Percentiles rank a stretch among this genome's conserved stretches.
phyloP scores from a whole-genome alignment of 2,888 invertebrate species.

The Nipponacmea schrenckii region DNA sequence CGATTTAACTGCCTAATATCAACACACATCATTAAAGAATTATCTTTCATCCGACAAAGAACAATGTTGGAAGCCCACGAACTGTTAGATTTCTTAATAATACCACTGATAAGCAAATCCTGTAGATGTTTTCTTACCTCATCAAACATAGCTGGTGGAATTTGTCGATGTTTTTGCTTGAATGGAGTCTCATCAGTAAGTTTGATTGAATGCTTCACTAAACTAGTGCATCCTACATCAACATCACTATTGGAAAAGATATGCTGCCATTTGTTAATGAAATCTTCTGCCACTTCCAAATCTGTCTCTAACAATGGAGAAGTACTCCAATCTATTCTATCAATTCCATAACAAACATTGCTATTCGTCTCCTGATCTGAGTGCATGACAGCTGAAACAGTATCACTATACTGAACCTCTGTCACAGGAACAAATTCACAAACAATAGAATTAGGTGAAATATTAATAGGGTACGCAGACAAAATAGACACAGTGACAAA shows the following conservation, averaged over 20 bases:
- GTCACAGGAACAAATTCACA: no score
- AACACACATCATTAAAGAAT: not conserved
- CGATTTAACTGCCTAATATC: not conserved
- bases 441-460: no score
- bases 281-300: no score
- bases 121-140: constrained; percentile 30
- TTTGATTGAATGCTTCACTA: constrained; percentile 26
- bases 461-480: no score
- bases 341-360: no score
- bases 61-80: not conserved
- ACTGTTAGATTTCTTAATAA: constrained; percentile 19
- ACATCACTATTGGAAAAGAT: not conserved
- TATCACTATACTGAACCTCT: no score
- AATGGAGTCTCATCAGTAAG: constrained; percentile 21
- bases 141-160: constrained; percentile 24
- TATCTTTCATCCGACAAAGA: not conserved
- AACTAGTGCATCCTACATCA: constrained; percentile 17
- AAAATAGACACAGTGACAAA: no score
- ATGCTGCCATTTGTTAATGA: no score
- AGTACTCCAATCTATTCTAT: no score
- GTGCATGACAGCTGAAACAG: no score
- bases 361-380: no score
- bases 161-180: constrained; percentile 20
- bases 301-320: no score
- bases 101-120: constrained; percentile 19